Evolutionary conservation across 2,797 vertebrate genomes (phyloP).

Genomic region (Pangasius djambal): DNA sequence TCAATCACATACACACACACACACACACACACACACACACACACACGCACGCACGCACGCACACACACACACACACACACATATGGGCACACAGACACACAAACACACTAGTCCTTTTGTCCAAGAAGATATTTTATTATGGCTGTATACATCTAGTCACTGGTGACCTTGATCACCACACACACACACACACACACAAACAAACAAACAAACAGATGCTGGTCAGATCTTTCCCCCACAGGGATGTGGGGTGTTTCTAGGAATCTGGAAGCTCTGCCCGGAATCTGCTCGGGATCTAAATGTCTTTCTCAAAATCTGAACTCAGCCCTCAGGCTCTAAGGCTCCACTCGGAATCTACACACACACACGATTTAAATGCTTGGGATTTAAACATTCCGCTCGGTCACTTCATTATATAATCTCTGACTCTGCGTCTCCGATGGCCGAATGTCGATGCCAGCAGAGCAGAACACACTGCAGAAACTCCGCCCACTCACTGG

Average conservation of each 20-base stretch:
- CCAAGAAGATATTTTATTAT: no score
- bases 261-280: not conserved
- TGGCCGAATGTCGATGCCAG: not conserved
- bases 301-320: not conserved
- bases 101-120: not conserved
- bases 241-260: not conserved
- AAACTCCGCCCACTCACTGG: not conserved
- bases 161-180: no score
- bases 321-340: not conserved
- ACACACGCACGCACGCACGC: not conserved
- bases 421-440: not conserved
- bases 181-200: not conserved
- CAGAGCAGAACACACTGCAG: not conserved
- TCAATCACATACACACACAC: no score
- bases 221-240: not conserved
- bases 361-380: no score
- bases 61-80: constrained; percentile 6
- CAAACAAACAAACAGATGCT: not conserved
- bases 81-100: not conserved
- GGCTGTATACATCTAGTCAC: no score
- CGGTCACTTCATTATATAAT: not conserved
- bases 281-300: not conserved
- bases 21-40: not conserved
- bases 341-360: not conserved
- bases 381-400: not conserved